These are phyloP conservation scores for Ladona fulva DNA, from an alignment of 1,140 invertebrate species.

Conservation along the genomic window DNA sequence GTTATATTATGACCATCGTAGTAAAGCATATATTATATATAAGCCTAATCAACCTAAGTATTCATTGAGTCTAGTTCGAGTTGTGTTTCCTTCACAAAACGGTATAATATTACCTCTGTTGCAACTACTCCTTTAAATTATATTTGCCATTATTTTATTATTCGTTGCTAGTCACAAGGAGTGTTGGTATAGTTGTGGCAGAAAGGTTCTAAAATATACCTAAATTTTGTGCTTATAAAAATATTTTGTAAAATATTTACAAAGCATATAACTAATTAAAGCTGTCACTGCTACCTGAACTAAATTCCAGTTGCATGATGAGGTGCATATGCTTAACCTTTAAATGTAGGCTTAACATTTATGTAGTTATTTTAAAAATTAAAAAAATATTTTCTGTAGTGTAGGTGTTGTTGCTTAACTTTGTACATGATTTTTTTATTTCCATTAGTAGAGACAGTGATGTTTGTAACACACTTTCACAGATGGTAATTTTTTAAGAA, in stretches of 20 bases:
- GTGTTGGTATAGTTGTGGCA: slow-evolving; percentile 14
- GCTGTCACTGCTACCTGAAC: slow-evolving; percentile 14
- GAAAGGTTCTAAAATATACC: not conserved
- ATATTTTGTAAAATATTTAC: slow-evolving; percentile 10
- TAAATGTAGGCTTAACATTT: slow-evolving; percentile 8
- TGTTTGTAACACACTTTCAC: not conserved
- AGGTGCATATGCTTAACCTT: not conserved
- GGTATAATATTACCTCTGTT: too few species aligned
- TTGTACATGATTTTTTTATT: slow-evolving; percentile 11
- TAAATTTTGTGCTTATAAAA: not conserved
- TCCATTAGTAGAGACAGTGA: not conserved
- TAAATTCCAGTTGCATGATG: not conserved
- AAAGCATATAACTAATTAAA: not conserved
- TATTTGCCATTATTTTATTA: slow-evolving; percentile 12
- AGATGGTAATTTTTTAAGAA: not conserved
- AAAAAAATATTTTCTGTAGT: slow-evolving; percentile 13
- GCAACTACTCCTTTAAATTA: not conserved
- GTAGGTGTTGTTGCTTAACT: slow-evolving; percentile 8
- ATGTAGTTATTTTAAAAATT: not conserved
- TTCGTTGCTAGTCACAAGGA: not conserved
- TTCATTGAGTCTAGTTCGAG: not conserved
- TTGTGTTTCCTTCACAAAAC: not conserved
- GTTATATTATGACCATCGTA: not conserved
- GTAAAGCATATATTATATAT: not conserved
- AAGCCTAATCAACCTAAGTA: not conserved